phyloP scores from a whole-genome alignment of 2,797 vertebrate genomes.

The Phrynocephalus guinanensis region DNA sequence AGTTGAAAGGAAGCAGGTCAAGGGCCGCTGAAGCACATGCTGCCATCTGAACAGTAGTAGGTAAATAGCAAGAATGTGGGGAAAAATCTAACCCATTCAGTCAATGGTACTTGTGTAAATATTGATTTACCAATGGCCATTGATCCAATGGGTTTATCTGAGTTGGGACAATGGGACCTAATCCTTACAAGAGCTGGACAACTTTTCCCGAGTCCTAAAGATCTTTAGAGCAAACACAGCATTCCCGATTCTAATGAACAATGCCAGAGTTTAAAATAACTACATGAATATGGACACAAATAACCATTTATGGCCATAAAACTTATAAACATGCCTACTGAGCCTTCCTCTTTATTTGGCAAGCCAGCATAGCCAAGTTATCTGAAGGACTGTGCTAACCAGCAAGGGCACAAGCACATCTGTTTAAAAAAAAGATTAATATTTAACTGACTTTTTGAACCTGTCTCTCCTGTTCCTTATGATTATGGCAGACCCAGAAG shows the following conservation, averaged over 20 bases:
- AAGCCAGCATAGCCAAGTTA: conserved; percentile 70
- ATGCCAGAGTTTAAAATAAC: conserved; percentile 41
- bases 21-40: neutral
- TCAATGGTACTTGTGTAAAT: too few relatives aligned
- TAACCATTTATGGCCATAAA: conserved; percentile 70
- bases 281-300: conserved; percentile 62
- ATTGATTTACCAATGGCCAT: too few relatives aligned
- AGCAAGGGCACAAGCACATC: conserved; percentile 65
- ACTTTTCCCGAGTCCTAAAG: neutral
- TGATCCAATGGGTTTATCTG: too few relatives aligned
- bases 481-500: conserved; percentile 58
- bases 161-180: too few relatives aligned
- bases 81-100: too few relatives aligned
- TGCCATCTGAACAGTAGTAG: too few relatives aligned
- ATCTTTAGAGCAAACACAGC: neutral
- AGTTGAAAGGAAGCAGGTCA: too few relatives aligned
- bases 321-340: conserved; percentile 66
- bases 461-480: conserved; percentile 71
- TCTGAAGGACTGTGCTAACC: conserved; percentile 61
- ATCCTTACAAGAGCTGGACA: neutral
- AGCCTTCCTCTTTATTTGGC: conserved; percentile 53
- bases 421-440: conserved; percentile 73
- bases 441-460: conserved; percentile 75
- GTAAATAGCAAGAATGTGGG: too few relatives aligned
- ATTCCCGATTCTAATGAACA: neutral